phyloP scores from a whole-genome alignment of 2,797 vertebrate genomes.

The Otolemur crassicaudatus region DNA sequence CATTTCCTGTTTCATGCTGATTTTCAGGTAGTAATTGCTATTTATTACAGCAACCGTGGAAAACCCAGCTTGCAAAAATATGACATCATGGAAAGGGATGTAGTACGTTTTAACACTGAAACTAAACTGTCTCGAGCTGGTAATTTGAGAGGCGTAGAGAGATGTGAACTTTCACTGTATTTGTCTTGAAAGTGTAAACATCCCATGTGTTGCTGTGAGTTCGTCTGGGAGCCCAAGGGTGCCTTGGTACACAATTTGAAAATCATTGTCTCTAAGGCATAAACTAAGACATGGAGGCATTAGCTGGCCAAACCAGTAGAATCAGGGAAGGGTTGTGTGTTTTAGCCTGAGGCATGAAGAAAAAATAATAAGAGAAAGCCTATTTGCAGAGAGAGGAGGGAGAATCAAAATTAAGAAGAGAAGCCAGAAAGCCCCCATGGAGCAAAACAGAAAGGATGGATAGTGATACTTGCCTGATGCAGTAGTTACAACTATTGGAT shows the following conservation, averaged over 20 bases:
- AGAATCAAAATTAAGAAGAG: background rate
- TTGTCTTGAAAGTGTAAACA: background rate
- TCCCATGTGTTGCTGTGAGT: background rate
- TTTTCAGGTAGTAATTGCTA: background rate
- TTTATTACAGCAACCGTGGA: background rate
- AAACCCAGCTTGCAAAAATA: background rate
- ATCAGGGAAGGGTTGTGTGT: background rate
- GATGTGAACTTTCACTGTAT: background rate
- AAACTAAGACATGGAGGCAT: background rate
- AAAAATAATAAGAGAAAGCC: background rate
- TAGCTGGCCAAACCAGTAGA: background rate
- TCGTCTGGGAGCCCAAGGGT: background rate
- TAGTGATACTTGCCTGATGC: background rate
- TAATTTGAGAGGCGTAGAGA: background rate
- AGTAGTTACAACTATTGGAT: fast-evolving
- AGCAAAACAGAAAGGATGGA: background rate
- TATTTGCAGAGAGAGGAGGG: slow-evolving; percentile 9
- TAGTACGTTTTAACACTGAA: fast-evolving
- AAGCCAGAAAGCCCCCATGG: background rate
- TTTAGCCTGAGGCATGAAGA: background rate
- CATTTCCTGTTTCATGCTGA: background rate
- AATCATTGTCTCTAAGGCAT: background rate
- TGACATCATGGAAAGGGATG: background rate
- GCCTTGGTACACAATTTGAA: background rate
- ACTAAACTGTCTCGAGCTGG: background rate